Conservation (phyloP, 1,140 invertebrate species). For the Phthorimaea operculella region DNA sequence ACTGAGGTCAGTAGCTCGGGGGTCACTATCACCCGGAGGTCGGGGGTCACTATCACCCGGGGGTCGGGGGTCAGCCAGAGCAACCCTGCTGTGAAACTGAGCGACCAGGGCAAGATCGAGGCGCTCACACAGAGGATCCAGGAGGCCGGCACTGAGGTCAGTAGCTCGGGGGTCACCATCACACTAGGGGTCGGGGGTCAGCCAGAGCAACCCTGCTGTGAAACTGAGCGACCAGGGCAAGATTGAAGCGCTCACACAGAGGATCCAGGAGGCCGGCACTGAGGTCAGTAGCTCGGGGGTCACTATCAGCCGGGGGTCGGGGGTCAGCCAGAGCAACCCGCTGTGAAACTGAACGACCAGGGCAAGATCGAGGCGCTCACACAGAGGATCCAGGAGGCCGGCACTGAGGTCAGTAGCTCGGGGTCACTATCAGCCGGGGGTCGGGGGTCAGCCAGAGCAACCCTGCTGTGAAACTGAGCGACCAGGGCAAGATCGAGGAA, state of each 20-base stretch:
- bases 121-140: slow-evolving; percentile 89
- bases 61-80: slow-evolving; percentile 94
- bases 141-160: slow-evolving; percentile 96
- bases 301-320: slow-evolving; percentile 94
- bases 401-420: slow-evolving; percentile 91
- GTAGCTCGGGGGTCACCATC: slow-evolving; percentile 79
- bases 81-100: slow-evolving; percentile 76
- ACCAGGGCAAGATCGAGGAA: slow-evolving; percentile 79
- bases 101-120: slow-evolving; percentile 79
- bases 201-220: slow-evolving; percentile 85
- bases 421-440: slow-evolving; percentile 96
- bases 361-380: slow-evolving; percentile 83
- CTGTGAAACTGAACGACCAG: slow-evolving; percentile 75
- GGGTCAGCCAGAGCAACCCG: slow-evolving; percentile 93
- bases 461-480: slow-evolving; percentile 78
- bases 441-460: slow-evolving; percentile 93
- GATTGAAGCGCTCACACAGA: slow-evolving; percentile 83
- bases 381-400: slow-evolving; percentile 94
- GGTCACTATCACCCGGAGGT: slow-evolving; percentile 93
- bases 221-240: slow-evolving; percentile 75
- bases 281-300: slow-evolving; percentile 85
- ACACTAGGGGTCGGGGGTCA: slow-evolving; percentile 97
- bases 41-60: slow-evolving; percentile 98
- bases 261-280: slow-evolving; percentile 97
- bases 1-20: slow-evolving; percentile 80